A percentile compares a stretch with the other conserved stretches of the same genome.
Conservation (phyloP, 2,113 vertebrate species). For the Toxostoma redivivum region DNA sequence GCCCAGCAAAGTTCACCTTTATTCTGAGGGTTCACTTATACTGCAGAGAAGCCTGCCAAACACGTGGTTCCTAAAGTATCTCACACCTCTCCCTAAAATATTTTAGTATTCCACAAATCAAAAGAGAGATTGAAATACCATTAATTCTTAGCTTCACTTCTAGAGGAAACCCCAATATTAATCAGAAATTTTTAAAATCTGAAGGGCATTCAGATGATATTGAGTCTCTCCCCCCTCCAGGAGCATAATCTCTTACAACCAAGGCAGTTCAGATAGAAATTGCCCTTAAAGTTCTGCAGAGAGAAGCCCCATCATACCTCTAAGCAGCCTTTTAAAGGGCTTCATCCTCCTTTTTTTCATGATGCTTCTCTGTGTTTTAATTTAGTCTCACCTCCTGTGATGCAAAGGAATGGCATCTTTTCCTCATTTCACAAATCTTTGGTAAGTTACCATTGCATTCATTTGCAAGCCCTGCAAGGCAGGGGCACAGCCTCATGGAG, state of each 20-base stretch:
- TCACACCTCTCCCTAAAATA: not conserved
- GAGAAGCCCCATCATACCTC: not conserved
- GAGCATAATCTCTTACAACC: not conserved
- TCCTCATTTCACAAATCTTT: not conserved
- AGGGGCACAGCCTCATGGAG: not conserved
- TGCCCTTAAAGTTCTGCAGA: not conserved
- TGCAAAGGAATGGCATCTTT: not conserved
- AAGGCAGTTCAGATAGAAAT: not conserved
- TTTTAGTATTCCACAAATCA: not conserved
- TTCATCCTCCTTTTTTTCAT: not conserved
- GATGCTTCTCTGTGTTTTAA: not conserved
- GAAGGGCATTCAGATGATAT: not conserved
- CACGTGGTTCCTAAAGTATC: not conserved
- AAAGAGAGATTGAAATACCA: not conserved
- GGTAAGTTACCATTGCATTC: not conserved
- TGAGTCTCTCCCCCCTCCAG: not conserved
- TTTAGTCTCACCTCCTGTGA: not conserved
- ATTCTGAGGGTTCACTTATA: not conserved
- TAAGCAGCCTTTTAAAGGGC: not conserved
- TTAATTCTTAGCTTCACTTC: not conserved
- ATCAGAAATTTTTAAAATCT: not conserved
- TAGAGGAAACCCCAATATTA: not conserved
- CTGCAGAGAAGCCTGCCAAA: not conserved
- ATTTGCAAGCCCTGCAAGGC: not conserved
- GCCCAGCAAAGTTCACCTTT: not conserved